Base-by-base conservation (phyloP, 2,888 invertebrate genomes). In the Digitonthophagus gazella region DNA sequence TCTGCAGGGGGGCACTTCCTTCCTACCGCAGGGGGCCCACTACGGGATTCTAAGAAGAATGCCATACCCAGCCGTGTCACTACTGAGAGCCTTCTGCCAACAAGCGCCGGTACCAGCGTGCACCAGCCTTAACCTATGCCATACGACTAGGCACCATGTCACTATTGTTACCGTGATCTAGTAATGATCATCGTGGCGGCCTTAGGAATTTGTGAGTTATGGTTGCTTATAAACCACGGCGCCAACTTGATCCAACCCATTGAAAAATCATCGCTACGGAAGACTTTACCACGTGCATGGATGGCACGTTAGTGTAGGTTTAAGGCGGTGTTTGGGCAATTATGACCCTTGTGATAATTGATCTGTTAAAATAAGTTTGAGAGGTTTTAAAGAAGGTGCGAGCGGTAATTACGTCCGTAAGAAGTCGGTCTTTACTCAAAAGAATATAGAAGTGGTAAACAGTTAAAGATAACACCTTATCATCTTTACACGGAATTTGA, bases 21-120 rank as follows among this genome's bases (percentile, higher is more conserved):
- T 76, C 77, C 76, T 74, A 75, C 76, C 74, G 66, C 68, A 74
- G 77, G 77, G 73, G 75, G 75, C 67, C 61, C 75, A 58, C 71
- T 64, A 67, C 72, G 67, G 72, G 73, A 74, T 75, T 75, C 75
- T 69, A 65, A 75, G 75, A 76, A 75, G 71, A 71, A 71, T 71
- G 68, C 68, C 57, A 22, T 68, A 56, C 56, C 69, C 72, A 73
- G 69, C 71, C 71, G 73, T 73, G 74, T 73, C 73, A 72, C 73
- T 73, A 70, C 69, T 68, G 57, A 58, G 63, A 19, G 61, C 67
- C 54, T 19, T 63, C 67, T 61, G 15, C 22, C 14, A 22, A 56
- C 28, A 64, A 56, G 54, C 65, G 44, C 58, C 11, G 20, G 58
- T 56, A 68, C 20, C 55, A 57, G 15, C 58, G 65, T 61, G 64